A percentile compares a stretch with the other conserved stretches of the same genome.
Evolutionary conservation across 2,797 vertebrate species (phyloP).

Genomic region (Nyctalus aviator): DNA sequence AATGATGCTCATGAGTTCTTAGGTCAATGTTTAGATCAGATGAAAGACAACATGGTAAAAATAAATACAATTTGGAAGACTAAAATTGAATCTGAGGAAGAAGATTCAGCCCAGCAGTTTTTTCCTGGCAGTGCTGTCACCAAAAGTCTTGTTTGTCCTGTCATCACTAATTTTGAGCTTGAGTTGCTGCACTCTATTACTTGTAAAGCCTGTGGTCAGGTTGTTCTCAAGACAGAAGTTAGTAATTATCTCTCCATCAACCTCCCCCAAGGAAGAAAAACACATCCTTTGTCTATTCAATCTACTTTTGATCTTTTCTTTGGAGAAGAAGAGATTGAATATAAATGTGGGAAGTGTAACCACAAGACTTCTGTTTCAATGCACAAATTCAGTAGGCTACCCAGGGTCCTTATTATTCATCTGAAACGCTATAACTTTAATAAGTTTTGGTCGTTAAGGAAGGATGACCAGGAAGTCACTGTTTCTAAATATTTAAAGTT

Average conservation of each 20-base stretch:
- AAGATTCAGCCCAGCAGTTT: conserved; percentile 75
- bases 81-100: conserved; percentile 86
- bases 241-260: conserved; percentile 67
- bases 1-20: conserved; percentile 98
- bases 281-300: conserved; percentile 26
- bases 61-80: conserved; percentile 92
- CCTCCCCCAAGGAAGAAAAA: neutral
- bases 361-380: neutral
- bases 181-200: conserved; percentile 95
- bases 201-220: conserved; percentile 89
- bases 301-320: conserved; percentile 70
- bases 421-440: conserved; percentile 66
- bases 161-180: conserved; percentile 96
- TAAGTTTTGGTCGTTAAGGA: neutral
- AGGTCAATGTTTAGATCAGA: conserved; percentile 96
- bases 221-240: conserved; percentile 53
- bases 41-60: conserved; percentile 95
- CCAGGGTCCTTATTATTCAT: conserved; percentile 74
- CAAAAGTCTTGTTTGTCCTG: conserved; percentile 92
- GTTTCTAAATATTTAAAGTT: conserved; percentile 58
- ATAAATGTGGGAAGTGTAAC: conserved; percentile 65
- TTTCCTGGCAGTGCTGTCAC: conserved; percentile 85
- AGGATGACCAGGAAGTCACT: conserved; percentile 39
- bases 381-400: conserved; percentile 56
- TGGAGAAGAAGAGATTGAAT: conserved; percentile 57